phyloP scores from a whole-genome alignment of 2,113 vertebrate species.

The Ancistrus triradiatus region DNA sequence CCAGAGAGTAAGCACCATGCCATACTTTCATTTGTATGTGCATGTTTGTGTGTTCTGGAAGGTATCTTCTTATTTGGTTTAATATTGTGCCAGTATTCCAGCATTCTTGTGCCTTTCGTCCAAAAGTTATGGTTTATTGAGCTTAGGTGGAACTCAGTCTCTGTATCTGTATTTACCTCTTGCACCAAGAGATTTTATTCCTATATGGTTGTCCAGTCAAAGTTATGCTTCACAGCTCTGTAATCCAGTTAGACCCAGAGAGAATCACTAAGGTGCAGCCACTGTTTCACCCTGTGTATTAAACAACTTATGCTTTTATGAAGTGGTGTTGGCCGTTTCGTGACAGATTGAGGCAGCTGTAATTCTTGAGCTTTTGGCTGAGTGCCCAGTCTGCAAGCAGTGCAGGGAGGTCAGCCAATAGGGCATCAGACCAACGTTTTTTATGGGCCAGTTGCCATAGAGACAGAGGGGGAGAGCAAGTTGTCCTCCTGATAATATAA shows the following conservation, averaged over 20 bases:
- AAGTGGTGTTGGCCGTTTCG: conserved; percentile 1
- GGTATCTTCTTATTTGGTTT: too few species aligned
- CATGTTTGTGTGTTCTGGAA: too few species aligned
- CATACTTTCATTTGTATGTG: too few species aligned
- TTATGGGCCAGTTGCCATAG: conserved; percentile 48
- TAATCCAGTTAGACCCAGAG: not conserved
- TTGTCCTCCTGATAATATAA: conserved; percentile 29
- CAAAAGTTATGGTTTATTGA: not conserved
- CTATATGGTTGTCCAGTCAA: too few species aligned
- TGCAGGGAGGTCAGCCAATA: conserved; percentile 35
- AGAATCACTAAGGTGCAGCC: not conserved
- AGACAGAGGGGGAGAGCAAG: conserved; percentile 23
- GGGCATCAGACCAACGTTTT: conserved; percentile 39
- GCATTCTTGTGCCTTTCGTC: not conserved
- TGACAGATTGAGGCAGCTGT: conserved; percentile 53
- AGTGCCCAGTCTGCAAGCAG: conserved; percentile 40
- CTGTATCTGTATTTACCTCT: too few species aligned
- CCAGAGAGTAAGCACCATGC: too few species aligned
- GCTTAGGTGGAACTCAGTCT: too few species aligned
- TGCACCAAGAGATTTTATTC: too few species aligned
- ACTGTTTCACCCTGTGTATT: not conserved
- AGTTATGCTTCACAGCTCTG: not conserved
- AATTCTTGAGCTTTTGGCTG: conserved; percentile 60
- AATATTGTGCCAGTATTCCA: too few species aligned
- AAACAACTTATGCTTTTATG: conserved; percentile 21